Percentiles rank a stretch among this genome's conserved stretches.
Conservation (phyloP, 1,140 invertebrate genomes). For the Ceratina australensis region DNA sequence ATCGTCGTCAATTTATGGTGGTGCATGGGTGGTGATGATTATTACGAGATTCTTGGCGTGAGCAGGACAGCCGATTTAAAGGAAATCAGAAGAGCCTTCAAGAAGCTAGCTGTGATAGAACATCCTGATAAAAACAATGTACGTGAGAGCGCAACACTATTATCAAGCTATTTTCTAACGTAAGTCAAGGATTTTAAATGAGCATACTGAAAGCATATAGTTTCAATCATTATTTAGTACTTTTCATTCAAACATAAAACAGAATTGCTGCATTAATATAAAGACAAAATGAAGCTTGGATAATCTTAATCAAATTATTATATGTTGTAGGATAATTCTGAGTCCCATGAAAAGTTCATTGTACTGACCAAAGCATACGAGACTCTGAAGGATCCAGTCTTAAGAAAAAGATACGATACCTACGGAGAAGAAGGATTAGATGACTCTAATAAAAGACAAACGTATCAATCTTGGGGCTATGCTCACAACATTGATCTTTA, state of each 20-base stretch:
- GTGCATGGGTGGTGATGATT: constrained; percentile 72
- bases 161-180: constrained; percentile 25
- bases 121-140: constrained; percentile 94
- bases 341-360: constrained; percentile 88
- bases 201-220: not conserved
- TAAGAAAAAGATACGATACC: constrained; percentile 89
- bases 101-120: constrained; percentile 87
- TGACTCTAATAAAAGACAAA: constrained; percentile 77
- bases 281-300: not conserved
- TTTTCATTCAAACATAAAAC: constrained; percentile 2
- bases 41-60: constrained; percentile 87
- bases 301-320: constrained; percentile 36
- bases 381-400: constrained; percentile 88
- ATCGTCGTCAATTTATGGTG: constrained; percentile 43
- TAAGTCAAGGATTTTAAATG: constrained; percentile 11
- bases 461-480: constrained; percentile 87
- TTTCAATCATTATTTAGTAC: not conserved
- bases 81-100: constrained; percentile 91
- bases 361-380: constrained; percentile 91
- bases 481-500: constrained; percentile 93
- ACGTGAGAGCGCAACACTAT: constrained; percentile 48
- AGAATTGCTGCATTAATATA: not conserved
- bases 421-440: constrained; percentile 86
- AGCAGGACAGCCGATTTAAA: constrained; percentile 84
- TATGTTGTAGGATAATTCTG: constrained; percentile 83